A percentile compares a stretch with the other conserved stretches of the same genome.
phyloP scores from a whole-genome alignment of 2,113 vertebrate genomes.

The Macquaria ambigua region DNA sequence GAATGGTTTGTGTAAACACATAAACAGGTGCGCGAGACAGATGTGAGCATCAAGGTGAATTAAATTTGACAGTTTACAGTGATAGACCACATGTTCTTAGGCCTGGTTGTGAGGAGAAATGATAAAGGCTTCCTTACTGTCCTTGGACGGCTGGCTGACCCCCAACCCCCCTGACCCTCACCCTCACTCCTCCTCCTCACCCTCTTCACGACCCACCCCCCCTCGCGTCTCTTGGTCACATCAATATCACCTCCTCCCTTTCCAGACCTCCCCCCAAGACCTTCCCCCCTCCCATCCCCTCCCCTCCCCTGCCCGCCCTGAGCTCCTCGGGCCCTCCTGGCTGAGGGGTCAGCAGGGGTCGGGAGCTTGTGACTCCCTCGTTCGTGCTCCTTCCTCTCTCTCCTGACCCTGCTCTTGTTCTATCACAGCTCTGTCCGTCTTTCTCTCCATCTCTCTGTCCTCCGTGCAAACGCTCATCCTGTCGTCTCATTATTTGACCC shows the following conservation, averaged over 20 bases:
- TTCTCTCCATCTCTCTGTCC: conserved; percentile 26
- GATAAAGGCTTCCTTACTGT: conserved; percentile 25
- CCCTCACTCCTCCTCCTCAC: neutral
- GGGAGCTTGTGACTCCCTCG: conserved; percentile 46
- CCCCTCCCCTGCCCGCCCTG: conserved; percentile 14
- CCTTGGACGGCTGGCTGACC: conserved; percentile 39
- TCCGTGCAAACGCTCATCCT: conserved; percentile 34
- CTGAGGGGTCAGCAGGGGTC: conserved; percentile 70
- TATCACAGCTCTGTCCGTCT: conserved; percentile 20
- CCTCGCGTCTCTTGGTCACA: conserved; percentile 30
- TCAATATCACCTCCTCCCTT: conserved; percentile 59
- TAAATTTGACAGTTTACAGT: neutral
- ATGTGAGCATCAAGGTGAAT: neutral
- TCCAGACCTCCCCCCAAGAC: conserved; percentile 47
- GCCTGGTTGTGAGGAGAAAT: neutral
- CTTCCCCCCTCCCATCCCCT: neutral
- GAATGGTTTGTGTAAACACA: neutral
- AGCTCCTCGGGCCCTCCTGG: conserved; percentile 35
- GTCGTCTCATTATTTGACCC: conserved; percentile 73
- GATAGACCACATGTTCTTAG: neutral
- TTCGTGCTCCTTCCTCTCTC: conserved; percentile 29
- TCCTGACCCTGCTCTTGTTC: conserved; percentile 37
- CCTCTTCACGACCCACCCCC: conserved; percentile 24
- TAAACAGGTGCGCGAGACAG: neutral
- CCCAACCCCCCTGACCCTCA: conserved; percentile 10